Conservation (phyloP, 2,888 invertebrate species). For the Aradus depressus region DNA sequence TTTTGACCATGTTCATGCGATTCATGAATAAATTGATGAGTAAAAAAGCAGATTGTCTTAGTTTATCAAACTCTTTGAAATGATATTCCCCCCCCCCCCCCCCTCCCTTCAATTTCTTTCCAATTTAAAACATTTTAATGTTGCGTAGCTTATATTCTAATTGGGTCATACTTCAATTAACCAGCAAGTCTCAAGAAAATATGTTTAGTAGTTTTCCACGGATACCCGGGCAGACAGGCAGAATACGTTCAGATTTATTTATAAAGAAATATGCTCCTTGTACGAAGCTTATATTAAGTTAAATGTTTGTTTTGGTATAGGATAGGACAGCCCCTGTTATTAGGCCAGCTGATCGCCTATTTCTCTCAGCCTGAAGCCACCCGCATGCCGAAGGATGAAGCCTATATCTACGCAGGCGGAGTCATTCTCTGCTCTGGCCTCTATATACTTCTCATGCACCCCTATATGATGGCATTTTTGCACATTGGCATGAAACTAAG, state of each 20-base stretch:
- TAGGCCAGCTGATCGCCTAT: slow-evolving; percentile 37
- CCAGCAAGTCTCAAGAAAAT: too few relatives aligned
- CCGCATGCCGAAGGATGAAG: slow-evolving; percentile 40
- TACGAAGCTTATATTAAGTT: background rate
- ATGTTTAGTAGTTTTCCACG: background rate
- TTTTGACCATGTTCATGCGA: too few relatives aligned
- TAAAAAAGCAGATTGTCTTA: too few relatives aligned
- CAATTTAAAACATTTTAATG: too few relatives aligned
- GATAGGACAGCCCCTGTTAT: slow-evolving; percentile 35
- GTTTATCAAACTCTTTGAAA: too few relatives aligned
- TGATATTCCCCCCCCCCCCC: too few relatives aligned
- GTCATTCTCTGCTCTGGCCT: slow-evolving; percentile 61
- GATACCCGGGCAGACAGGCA: background rate
- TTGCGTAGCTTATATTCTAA: too few relatives aligned
- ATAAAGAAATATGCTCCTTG: background rate
- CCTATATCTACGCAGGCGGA: slow-evolving; percentile 63
- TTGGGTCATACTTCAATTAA: too few relatives aligned
- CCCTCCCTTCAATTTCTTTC: too few relatives aligned
- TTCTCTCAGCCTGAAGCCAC: slow-evolving; percentile 36
- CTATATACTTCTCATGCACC: slow-evolving; percentile 69
- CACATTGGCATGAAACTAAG: slow-evolving; percentile 75
- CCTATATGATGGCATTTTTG: slow-evolving; percentile 74
- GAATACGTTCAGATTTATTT: background rate
- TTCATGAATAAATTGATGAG: too few relatives aligned
- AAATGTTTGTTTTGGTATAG: slow-evolving; percentile 26